Conservation (phyloP, 2,888 invertebrate species). For the Meteorus cinctellus region DNA sequence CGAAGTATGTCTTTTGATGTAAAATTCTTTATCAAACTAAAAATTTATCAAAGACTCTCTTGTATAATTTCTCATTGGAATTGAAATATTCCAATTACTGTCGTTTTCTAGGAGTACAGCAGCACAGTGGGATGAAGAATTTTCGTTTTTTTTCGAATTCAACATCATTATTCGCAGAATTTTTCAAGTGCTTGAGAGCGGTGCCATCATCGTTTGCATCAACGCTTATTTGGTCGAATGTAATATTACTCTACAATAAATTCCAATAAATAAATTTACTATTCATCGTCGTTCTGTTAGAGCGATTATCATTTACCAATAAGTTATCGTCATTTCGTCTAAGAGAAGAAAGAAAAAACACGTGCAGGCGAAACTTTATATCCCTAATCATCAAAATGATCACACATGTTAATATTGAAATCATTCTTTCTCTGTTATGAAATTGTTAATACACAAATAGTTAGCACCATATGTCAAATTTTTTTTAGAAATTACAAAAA, state of each 20-base stretch:
- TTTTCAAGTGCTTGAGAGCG: constrained; percentile 59
- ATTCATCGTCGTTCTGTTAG: background rate
- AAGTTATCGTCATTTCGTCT: constrained; percentile 14
- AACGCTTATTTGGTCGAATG: constrained; percentile 68
- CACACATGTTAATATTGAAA: constrained; percentile 66
- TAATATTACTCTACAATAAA: constrained; percentile 70
- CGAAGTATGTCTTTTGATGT: constrained; percentile 15
- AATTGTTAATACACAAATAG: constrained; percentile 55
- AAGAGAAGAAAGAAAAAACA: constrained; percentile 51
- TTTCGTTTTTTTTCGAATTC: constrained; percentile 60
- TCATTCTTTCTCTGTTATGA: constrained; percentile 51
- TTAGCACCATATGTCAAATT: constrained; percentile 60
- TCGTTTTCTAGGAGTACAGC: constrained; percentile 64
- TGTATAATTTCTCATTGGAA: background rate
- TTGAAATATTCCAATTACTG: constrained; percentile 43
- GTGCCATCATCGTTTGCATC: constrained; percentile 63
- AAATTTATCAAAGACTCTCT: background rate
- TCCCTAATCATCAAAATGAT: constrained; percentile 54
- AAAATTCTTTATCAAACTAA: background rate
- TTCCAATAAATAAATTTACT: constrained; percentile 58
- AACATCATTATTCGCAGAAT: constrained; percentile 57
- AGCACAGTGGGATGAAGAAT: constrained; percentile 63
- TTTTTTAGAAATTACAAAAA: constrained; percentile 52
- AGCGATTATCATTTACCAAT: background rate
- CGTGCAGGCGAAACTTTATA: constrained; percentile 70